Evolutionary conservation across 2,888 invertebrate species (phyloP).

Genomic region (Tenthredo amoena): DNA sequence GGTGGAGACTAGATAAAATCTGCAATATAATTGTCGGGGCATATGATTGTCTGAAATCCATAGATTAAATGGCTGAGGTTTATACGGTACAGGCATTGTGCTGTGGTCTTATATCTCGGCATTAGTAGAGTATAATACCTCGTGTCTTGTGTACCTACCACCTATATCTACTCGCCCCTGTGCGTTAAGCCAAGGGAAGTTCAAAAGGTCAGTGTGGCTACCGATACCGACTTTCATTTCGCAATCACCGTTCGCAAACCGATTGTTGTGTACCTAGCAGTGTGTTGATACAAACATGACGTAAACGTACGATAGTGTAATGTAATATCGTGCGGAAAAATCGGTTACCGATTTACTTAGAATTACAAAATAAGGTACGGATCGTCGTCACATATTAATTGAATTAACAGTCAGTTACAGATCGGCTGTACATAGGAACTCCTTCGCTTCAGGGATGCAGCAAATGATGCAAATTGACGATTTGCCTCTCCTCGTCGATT

Average conservation of each 20-base stretch:
- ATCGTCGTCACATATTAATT: neutral
- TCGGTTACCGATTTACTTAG: neutral
- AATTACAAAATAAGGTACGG: neutral
- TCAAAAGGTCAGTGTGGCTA: conserved; percentile 65
- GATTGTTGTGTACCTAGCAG: neutral
- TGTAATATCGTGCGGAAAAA: too few species aligned
- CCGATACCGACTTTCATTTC: conserved; percentile 65
- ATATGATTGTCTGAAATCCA: conserved; percentile 59
- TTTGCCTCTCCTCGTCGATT: conserved; percentile 32
- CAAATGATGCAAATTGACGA: conserved; percentile 25
- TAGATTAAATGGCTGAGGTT: conserved; percentile 56
- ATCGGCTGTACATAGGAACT: neutral
- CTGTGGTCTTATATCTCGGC: neutral
- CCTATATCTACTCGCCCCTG: neutral
- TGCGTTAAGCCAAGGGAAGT: conserved; percentile 56
- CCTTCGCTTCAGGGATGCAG: neutral
- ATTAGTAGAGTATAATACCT: conserved; percentile 40
- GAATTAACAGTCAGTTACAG: neutral
- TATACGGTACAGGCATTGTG: conserved; percentile 17
- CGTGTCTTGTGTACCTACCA: conserved; percentile 31
- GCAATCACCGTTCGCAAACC: conserved; percentile 58
- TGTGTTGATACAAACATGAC: neutral
- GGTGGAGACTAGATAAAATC: conserved; percentile 24
- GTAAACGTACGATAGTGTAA: too few species aligned
- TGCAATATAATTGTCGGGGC: conserved; percentile 15